Evolutionary conservation across 2,888 invertebrate species (phyloP).

Genomic region (Brachynemurus nebulosus): DNA sequence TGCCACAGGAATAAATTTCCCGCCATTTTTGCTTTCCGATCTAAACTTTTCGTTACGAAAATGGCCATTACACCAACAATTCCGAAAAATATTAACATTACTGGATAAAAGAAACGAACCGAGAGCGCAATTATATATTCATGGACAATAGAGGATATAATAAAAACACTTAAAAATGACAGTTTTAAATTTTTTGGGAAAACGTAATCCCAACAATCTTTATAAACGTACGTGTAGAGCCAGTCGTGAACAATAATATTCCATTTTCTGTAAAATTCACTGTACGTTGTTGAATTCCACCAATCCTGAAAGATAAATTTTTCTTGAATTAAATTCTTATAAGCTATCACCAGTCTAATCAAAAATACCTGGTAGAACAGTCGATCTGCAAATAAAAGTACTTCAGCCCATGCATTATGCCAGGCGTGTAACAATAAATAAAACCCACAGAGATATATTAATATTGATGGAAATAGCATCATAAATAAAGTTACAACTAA

Average conservation of each 20-base stretch:
- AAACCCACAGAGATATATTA: slow-evolving; percentile 53
- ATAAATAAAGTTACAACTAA: slow-evolving; percentile 6
- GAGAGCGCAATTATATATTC: slow-evolving; percentile 70
- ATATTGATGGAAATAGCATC: slow-evolving; percentile 22
- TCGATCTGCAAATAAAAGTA: slow-evolving; percentile 75
- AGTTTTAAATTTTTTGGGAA: no score
- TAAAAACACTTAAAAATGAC: slow-evolving; percentile 53
- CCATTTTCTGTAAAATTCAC: slow-evolving; percentile 83
- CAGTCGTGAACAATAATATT: slow-evolving; percentile 91
- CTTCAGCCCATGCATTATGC: slow-evolving; percentile 83
- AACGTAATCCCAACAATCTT: slow-evolving; percentile 42
- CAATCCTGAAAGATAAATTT: slow-evolving; percentile 68
- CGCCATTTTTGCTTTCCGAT: slow-evolving; percentile 23
- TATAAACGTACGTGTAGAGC: slow-evolving; percentile 81
- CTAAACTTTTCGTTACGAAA: slow-evolving; percentile 34
- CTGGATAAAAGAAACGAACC: slow-evolving; percentile 78
- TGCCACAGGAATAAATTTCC: slow-evolving; percentile 83
- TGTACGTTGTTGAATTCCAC: slow-evolving; percentile 84
- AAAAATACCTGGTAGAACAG: slow-evolving; percentile 54
- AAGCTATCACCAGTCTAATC: no score
- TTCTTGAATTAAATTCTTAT: no score
- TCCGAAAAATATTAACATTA: slow-evolving; percentile 65
- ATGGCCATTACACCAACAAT: slow-evolving; percentile 46
- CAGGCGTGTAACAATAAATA: slow-evolving; percentile 82
- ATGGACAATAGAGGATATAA: slow-evolving; percentile 75